phyloP scores from a whole-genome alignment of 2,113 vertebrate genomes.

The Illadopsis cleaveri region DNA sequence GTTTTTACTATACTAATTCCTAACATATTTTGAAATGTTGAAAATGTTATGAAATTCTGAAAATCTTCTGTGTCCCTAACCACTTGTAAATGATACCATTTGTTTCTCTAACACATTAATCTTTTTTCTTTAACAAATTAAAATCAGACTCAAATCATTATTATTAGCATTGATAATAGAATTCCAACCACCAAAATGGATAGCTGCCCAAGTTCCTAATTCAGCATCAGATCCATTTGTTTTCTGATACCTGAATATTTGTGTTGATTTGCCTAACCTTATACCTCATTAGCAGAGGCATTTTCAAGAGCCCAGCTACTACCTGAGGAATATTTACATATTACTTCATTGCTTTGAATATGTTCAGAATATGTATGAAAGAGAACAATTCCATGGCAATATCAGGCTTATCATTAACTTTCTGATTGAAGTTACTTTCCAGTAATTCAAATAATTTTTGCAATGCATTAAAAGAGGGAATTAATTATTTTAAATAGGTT shows the following conservation, averaged over 20 bases:
- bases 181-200: background rate
- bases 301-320: conserved; percentile 3
- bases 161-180: background rate
- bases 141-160: background rate
- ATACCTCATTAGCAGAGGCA: background rate
- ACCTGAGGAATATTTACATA: background rate
- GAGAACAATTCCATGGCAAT: background rate
- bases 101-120: background rate
- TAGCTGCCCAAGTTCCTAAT: background rate
- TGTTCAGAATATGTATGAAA: conserved; percentile 20
- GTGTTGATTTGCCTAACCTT: background rate
- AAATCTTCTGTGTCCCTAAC: background rate
- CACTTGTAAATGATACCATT: background rate
- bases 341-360: conserved; percentile 6
- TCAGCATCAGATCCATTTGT: background rate
- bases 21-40: background rate
- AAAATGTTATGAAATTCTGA: background rate
- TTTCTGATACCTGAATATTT: conserved; percentile 17
- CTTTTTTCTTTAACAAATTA: background rate
- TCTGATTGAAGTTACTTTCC: background rate
- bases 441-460: conserved; percentile 5
- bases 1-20: background rate
- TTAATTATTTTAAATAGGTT: conserved; percentile 1
- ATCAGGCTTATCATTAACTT: background rate
- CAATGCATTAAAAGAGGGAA: background rate